Evolutionary conservation across 2,888 invertebrate genomes (phyloP).

Genomic region (Diarsia dahlii): DNA sequence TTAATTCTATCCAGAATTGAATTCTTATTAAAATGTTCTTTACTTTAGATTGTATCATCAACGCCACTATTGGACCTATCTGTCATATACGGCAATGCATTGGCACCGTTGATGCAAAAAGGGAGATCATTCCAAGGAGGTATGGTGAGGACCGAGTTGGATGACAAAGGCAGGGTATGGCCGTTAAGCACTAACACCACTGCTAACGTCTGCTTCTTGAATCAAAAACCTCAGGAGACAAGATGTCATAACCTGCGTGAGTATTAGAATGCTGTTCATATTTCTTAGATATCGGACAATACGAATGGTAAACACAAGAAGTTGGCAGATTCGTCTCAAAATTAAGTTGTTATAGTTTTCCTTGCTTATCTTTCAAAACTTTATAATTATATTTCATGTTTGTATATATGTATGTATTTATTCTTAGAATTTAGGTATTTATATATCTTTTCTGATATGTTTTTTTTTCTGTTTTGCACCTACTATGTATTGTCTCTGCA

Average conservation of each 20-base stretch:
- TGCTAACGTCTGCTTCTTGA: slow-evolving; percentile 67
- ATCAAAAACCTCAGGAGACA: slow-evolving; percentile 69
- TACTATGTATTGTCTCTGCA: no score
- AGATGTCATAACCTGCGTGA: slow-evolving; percentile 73
- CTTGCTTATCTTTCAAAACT: no score
- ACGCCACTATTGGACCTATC: slow-evolving; percentile 74
- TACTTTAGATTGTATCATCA: slow-evolving; percentile 70
- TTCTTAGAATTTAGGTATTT: no score
- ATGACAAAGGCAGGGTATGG: slow-evolving; percentile 74
- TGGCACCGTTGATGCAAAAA: slow-evolving; percentile 54
- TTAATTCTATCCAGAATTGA: not conserved
- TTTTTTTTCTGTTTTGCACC: no score
- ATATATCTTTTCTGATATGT: no score
- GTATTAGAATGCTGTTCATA: slow-evolving; percentile 35
- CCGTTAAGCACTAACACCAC: slow-evolving; percentile 70
- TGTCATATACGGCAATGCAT: slow-evolving; percentile 67
- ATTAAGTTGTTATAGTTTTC: no score
- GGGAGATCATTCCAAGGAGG: slow-evolving; percentile 71
- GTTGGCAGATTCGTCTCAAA: no score
- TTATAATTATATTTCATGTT: no score
- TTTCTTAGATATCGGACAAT: not conserved
- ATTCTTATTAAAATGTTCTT: not conserved
- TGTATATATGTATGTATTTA: no score
- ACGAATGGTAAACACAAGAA: not conserved
- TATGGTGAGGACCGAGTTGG: slow-evolving; percentile 72